Evolutionary conservation across 1,140 invertebrate genomes (phyloP).

Genomic region (Heliothis virescens): DNA sequence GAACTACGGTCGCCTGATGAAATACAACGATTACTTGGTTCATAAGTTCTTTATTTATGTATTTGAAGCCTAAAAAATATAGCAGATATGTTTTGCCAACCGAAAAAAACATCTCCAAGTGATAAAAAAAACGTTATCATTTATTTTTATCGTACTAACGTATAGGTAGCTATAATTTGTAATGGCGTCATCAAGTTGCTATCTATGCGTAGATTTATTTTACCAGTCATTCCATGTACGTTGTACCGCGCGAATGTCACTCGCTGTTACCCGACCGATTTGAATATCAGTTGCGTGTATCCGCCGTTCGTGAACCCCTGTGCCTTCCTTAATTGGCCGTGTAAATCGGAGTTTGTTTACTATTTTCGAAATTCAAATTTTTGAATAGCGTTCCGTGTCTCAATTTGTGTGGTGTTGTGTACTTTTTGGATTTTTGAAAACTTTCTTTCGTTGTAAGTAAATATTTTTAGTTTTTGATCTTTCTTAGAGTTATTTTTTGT

Average conservation of each 20-base stretch:
- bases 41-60: neutral
- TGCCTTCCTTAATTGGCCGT: constrained; percentile 7
- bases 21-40: neutral
- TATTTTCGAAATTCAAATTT: neutral
- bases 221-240: constrained; percentile 7
- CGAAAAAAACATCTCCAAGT: constrained; percentile 8
- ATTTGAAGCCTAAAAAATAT: neutral
- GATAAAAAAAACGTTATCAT: constrained; percentile 6
- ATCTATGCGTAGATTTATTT: neutral
- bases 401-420: constrained; percentile 2
- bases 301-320: neutral
- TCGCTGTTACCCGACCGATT: constrained; percentile 5
- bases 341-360: constrained; percentile 28
- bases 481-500: neutral
- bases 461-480: neutral
- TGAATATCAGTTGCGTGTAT: neutral
- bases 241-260: neutral
- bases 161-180: constrained; percentile 8
- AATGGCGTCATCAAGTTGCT: neutral
- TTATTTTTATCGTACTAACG: neutral
- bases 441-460: constrained; percentile 1
- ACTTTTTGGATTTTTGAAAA: neutral
- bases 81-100: constrained; percentile 2
- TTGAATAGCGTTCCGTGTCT: neutral
- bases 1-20: neutral